These are phyloP conservation scores for Chrysolina oricalcia DNA, from an alignment of 2,888 invertebrate genomes.

Conservation along the genomic window DNA sequence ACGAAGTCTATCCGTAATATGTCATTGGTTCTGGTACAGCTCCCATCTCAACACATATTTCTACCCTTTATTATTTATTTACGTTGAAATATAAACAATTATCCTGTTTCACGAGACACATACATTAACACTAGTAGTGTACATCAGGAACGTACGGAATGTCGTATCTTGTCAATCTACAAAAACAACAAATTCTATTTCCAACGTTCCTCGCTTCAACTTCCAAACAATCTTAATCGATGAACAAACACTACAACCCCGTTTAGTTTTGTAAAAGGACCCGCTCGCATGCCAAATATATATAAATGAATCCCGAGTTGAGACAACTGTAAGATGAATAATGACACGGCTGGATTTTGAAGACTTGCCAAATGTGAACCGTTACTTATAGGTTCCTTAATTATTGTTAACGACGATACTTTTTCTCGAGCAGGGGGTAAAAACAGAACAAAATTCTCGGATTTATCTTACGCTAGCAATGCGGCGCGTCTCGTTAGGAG, in stretches of 20 bases:
- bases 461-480: conserved; percentile 21
- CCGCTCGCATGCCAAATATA: conserved; percentile 4
- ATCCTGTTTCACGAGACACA: too few relatives aligned
- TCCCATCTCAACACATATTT: too few relatives aligned
- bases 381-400: conserved; percentile 24
- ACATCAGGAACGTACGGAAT: too few relatives aligned
- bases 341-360: conserved; percentile 15
- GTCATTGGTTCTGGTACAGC: too few relatives aligned
- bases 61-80: too few relatives aligned
- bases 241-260: neutral
- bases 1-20: too few relatives aligned
- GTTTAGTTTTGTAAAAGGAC: conserved; percentile 6
- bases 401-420: conserved; percentile 19
- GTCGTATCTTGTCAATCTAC: too few relatives aligned
- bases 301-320: conserved; percentile 5
- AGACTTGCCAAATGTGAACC: conserved; percentile 20
- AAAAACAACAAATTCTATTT: neutral
- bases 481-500: conserved; percentile 9
- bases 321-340: conserved; percentile 13
- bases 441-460: conserved; percentile 16
- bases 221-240: neutral
- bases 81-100: too few relatives aligned
- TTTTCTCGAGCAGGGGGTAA: conserved; percentile 1
- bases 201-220: neutral
- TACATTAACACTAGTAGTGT: too few relatives aligned